Evolutionary conservation across 2,113 vertebrate species (phyloP).

Genomic region (Aldabrachelys gigantea): DNA sequence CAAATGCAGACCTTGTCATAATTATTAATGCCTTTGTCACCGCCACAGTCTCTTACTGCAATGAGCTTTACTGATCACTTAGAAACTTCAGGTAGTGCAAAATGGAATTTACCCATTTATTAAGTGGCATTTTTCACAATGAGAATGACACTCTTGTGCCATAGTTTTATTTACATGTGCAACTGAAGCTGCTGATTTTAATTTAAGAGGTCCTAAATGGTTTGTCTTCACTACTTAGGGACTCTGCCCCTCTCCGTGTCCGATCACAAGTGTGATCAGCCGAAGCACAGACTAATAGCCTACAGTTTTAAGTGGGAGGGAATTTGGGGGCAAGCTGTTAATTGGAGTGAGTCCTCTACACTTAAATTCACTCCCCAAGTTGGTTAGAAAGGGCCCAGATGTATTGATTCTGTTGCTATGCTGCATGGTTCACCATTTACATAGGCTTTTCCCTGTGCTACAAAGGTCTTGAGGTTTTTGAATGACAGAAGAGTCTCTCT

Average conservation of each 20-base stretch:
- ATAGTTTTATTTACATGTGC: background rate
- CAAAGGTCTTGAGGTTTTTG: constrained; percentile 63
- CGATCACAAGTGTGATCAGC: background rate
- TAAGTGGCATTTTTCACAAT: background rate
- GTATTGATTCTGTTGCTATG: constrained; percentile 16
- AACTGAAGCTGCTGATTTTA: background rate
- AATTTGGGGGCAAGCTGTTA: constrained; percentile 9
- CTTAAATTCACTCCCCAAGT: constrained; percentile 47
- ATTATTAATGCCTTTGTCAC: background rate
- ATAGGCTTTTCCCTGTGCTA: constrained; percentile 67
- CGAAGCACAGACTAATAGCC: background rate
- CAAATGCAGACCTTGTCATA: constrained; percentile 50
- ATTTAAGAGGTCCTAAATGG: background rate
- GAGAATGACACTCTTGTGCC: background rate
- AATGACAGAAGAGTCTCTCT: constrained; percentile 52
- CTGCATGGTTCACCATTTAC: constrained; percentile 62
- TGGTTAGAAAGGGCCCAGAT: constrained; percentile 51
- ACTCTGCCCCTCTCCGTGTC: background rate
- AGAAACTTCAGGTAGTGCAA: background rate
- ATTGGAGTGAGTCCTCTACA: constrained; percentile 44
- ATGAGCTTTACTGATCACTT: background rate
- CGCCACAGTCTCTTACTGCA: background rate
- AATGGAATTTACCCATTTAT: background rate
- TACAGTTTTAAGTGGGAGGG: constrained; percentile 35
- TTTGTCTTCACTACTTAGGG: background rate